phyloP scores from a whole-genome alignment of 2,113 vertebrate genomes.

The Dascyllus trimaculatus region DNA sequence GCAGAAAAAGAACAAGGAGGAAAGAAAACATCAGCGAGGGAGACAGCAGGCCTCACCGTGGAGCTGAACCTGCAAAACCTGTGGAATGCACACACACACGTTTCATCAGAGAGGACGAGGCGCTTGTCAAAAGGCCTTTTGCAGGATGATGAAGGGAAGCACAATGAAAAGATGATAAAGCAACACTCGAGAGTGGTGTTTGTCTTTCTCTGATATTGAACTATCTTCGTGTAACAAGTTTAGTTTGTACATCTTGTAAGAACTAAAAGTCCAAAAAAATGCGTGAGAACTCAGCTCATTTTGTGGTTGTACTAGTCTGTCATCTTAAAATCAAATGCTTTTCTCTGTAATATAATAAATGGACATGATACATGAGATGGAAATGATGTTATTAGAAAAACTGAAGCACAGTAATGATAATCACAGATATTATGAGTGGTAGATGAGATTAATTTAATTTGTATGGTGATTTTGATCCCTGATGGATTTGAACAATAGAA shows the following conservation, averaged over 20 bases:
- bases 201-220: not conserved
- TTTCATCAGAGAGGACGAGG: not conserved
- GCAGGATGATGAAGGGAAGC: not conserved
- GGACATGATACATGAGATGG: too few species aligned
- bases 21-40: not conserved
- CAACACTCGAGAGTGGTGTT: not conserved
- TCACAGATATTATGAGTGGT: too few species aligned
- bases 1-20: not conserved
- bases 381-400: too few species aligned
- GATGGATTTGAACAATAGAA: not conserved
- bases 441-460: not conserved
- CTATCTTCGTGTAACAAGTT: not conserved
- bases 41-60: not conserved
- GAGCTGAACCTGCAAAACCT: slow-evolving; percentile 20
- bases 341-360: too few species aligned
- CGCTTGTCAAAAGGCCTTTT: slow-evolving; percentile 3
- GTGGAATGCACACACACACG: slow-evolving; percentile 9
- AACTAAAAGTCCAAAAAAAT: too few species aligned
- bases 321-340: too few species aligned
- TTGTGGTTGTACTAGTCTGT: too few species aligned
- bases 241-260: too few species aligned
- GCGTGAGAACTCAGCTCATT: too few species aligned
- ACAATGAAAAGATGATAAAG: not conserved
- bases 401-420: too few species aligned
- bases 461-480: not conserved